phyloP scores from a whole-genome alignment of 2,797 vertebrate species.

The Yasuhikotakia modesta region DNA sequence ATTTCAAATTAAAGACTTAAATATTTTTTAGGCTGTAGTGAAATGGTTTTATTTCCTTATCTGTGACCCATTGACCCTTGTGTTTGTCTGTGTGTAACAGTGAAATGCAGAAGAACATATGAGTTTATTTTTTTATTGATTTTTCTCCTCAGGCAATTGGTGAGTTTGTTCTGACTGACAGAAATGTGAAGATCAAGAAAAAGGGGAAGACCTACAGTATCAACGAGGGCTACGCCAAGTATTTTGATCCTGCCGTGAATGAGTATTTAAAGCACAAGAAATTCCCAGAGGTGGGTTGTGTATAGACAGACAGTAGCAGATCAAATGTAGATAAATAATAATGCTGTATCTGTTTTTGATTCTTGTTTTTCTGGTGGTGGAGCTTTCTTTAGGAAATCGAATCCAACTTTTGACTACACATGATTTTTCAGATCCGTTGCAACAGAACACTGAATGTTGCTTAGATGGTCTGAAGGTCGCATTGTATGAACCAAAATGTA shows the following conservation, averaged over 20 bases:
- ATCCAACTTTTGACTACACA: not conserved
- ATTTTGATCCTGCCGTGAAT: slow-evolving; percentile 89
- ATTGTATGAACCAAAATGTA: not conserved
- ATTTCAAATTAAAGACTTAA: too few relatives aligned
- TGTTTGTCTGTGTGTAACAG: too few relatives aligned
- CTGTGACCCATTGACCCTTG: too few relatives aligned
- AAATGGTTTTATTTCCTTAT: too few relatives aligned
- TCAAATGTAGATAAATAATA: not conserved
- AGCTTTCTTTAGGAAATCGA: not conserved
- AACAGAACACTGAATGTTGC: slow-evolving; percentile 21
- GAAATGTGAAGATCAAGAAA: slow-evolving; percentile 90
- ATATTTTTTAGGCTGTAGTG: too few relatives aligned
- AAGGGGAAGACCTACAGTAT: slow-evolving; percentile 93
- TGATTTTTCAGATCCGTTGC: slow-evolving; percentile 17
- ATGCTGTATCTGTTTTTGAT: not conserved
- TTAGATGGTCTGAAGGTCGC: slow-evolving; percentile 9
- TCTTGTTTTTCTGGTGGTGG: not conserved
- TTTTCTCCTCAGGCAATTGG: slow-evolving; percentile 83
- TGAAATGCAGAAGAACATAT: too few relatives aligned
- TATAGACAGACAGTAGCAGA: not conserved
- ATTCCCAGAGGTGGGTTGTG: slow-evolving; percentile 86
- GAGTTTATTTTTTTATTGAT: slow-evolving; percentile 12
- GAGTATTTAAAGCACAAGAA: slow-evolving; percentile 96
- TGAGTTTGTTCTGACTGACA: slow-evolving; percentile 94
- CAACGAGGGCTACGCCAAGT: slow-evolving; percentile 95